Conservation (phyloP, 2,113 vertebrate genomes). For the Casuarius casuarius region DNA sequence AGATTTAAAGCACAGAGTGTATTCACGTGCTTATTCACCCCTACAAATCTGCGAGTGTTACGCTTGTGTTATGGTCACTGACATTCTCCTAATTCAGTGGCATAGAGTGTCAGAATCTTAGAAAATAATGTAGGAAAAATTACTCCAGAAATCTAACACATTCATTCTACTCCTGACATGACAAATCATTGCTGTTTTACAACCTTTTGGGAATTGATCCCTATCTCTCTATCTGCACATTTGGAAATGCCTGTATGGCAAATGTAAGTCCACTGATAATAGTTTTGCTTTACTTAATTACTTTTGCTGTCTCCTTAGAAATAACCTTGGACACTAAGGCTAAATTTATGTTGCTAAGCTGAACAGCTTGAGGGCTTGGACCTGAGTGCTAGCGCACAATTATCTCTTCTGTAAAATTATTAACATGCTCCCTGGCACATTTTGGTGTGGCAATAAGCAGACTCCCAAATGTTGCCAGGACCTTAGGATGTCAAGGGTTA, state of each 20-base stretch:
- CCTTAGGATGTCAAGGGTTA: neutral
- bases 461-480: neutral
- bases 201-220: neutral
- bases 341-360: neutral
- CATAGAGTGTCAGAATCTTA: neutral
- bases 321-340: neutral
- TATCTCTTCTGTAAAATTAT: neutral
- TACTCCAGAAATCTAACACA: neutral
- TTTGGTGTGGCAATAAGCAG: neutral
- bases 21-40: neutral
- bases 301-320: neutral
- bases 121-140: neutral
- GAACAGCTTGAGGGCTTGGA: neutral
- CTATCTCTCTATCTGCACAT: neutral
- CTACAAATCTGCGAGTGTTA: neutral
- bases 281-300: neutral
- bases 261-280: neutral
- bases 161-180: neutral
- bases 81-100: neutral
- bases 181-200: neutral
- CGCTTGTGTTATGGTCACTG: neutral
- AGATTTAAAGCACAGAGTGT: neutral
- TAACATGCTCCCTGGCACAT: neutral
- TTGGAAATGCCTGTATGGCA: neutral
- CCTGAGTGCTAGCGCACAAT: neutral